These are phyloP conservation scores for Oreotrochilus melanogaster DNA, from an alignment of 2,113 vertebrate genomes.

Conservation along the genomic window DNA sequence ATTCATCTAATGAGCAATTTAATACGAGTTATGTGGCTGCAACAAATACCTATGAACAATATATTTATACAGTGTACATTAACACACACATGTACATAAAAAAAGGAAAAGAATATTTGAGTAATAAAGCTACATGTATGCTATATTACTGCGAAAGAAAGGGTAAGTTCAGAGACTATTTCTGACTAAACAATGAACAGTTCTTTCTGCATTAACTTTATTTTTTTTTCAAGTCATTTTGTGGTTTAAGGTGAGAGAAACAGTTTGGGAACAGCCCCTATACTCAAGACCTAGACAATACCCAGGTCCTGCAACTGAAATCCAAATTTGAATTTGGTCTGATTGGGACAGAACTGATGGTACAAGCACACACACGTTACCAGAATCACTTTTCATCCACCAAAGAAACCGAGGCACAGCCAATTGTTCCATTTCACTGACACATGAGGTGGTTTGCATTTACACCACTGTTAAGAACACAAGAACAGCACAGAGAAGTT, in stretches of 20 bases:
- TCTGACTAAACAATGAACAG: background rate
- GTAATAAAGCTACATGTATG: background rate
- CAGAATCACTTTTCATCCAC: background rate
- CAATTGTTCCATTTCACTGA: background rate
- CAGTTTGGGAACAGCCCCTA: background rate
- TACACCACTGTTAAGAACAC: background rate
- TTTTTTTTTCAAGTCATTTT: background rate
- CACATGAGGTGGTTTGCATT: rapidly evolving
- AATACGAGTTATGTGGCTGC: background rate
- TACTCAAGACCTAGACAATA: background rate
- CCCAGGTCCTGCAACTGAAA: background rate
- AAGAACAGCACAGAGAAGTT: background rate
- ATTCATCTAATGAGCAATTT: background rate
- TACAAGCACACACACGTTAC: background rate
- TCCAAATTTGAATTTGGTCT: background rate
- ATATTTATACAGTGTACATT: background rate
- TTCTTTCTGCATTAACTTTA: background rate
- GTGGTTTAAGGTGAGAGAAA: background rate
- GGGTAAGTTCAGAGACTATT: background rate
- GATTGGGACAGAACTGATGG: background rate
- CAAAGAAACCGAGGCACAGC: background rate
- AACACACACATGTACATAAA: rapidly evolving
- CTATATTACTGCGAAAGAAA: background rate
- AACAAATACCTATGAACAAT: background rate
- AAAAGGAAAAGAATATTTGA: background rate